Conservation (phyloP, 2,113 vertebrate genomes). For the Riparia riparia region DNA sequence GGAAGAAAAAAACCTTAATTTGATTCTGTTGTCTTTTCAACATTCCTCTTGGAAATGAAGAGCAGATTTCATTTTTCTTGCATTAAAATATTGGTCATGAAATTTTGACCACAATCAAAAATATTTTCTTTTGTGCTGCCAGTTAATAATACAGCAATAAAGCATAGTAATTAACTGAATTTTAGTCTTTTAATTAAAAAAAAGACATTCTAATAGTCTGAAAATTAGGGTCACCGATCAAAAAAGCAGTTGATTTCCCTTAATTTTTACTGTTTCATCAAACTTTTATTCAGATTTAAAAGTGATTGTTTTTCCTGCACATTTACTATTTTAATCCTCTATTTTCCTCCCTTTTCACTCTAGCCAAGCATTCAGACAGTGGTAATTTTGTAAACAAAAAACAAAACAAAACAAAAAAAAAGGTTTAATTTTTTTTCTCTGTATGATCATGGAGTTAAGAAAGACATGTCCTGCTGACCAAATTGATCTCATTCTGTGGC, state of each 20-base stretch:
- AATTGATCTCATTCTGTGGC: not conserved
- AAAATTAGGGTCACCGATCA: not conserved
- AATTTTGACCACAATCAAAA: not conserved
- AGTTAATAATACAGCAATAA: not conserved
- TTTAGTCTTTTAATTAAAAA: not conserved
- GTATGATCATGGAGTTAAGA: not conserved
- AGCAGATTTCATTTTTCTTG: not conserved
- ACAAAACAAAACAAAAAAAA: not conserved
- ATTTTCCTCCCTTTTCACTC: slow-evolving; percentile 19
- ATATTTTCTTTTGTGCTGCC: not conserved
- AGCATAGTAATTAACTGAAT: not conserved
- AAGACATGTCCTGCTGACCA: not conserved
- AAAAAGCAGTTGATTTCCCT: not conserved
- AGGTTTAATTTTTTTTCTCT: slow-evolving; percentile 14
- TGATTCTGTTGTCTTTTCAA: not conserved
- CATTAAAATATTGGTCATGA: not conserved
- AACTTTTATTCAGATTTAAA: slow-evolving; percentile 8
- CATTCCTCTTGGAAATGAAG: not conserved
- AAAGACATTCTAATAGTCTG: not conserved
- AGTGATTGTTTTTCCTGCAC: slow-evolving; percentile 2
- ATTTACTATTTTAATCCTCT: not conserved
- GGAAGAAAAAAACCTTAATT: not conserved
- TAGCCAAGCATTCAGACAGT: not conserved
- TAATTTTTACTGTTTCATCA: not conserved
- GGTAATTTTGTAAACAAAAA: not conserved